Base-by-base conservation (phyloP, 2,888 invertebrate genomes). In the Athripsodes cinereus region DNA sequence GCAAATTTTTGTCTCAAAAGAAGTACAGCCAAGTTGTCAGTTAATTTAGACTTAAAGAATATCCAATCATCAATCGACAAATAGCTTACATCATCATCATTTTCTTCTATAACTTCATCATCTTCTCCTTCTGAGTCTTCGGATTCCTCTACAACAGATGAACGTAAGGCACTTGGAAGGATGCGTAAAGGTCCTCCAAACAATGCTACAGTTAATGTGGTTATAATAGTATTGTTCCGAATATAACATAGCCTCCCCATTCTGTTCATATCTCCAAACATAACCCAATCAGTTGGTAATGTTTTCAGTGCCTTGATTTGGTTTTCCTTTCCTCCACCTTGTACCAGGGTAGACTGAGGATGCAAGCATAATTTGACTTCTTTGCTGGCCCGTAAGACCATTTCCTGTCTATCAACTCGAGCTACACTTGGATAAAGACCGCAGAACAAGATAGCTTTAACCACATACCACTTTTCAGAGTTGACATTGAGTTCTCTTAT, bases 351-450 rank as follows among this genome's bases (percentile, higher is more conserved):
- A 72, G 75, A 93, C 75, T 78, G 80, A 1, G 82, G 79, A 49
- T 82, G 81, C 64, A 83, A 72, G 0, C 77, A 76, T 1, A 82
- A 74, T 18, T 73, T 72, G 0, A 76, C 74, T 62, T 82, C 81
- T 13, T 79, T 86, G 67, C 84, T 82, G 5, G 88, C 86, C 18
- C 86, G 74, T 11, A 91, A 69, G 1, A 81, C 79, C 13, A 74
- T 71, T 22, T 81, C 79, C 20, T 82, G 81, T 13, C 86, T 74
- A 69, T 89, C 87, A 1, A 89, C 83, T 19, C 86, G 80, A 18
- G 90, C 89, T 47, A 97, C 72, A 66, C 92, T 91, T 0, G 98
- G 97, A 73, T 96, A 97, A 59, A 92, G 79, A 0, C 97, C 96
- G 2, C 91, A 90, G 22, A 87, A 85, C 31, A 97, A 76, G 1